Percentiles rank a stretch among this genome's conserved stretches.
phyloP scores from a whole-genome alignment of 2,888 invertebrate genomes.

The Platycheirus albimanus region DNA sequence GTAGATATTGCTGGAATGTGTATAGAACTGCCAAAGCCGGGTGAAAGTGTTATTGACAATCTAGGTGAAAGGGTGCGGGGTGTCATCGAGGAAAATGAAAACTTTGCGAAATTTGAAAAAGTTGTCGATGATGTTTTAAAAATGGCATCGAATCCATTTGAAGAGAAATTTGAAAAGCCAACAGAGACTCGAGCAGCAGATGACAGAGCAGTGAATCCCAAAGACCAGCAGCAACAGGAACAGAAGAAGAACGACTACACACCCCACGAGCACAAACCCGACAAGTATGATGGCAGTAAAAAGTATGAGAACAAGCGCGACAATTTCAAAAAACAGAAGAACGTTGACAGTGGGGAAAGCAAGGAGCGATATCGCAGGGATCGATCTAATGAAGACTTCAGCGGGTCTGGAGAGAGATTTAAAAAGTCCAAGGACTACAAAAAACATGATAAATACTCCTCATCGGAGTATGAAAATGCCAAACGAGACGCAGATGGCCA shows the following conservation, averaged over 20 bases:
- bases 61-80: conserved; percentile 15
- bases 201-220: background rate
- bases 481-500: conserved; percentile 75
- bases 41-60: conserved; percentile 28
- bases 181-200: background rate
- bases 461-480: conserved; percentile 53
- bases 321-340: conserved; percentile 42
- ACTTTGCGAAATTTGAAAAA: conserved; percentile 34
- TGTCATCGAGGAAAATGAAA: conserved; percentile 28
- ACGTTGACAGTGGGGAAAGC: conserved; percentile 45
- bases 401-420: conserved; percentile 47
- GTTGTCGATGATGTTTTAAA: conserved; percentile 30
- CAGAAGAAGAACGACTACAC: conserved; percentile 9
- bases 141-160: conserved; percentile 38
- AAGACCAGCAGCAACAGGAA: background rate
- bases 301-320: conserved; percentile 47
- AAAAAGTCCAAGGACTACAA: conserved; percentile 64
- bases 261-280: conserved; percentile 52
- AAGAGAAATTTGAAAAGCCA: conserved; percentile 5
- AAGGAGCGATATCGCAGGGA: conserved; percentile 59
- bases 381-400: conserved; percentile 57
- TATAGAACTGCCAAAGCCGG: conserved; percentile 72
- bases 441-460: conserved; percentile 50
- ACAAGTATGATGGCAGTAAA: conserved; percentile 40
- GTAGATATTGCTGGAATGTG: conserved; percentile 79